Percentiles rank a stretch among this genome's conserved stretches.
These are phyloP conservation scores for Andrena chrysosceles DNA, from an alignment of 2,888 invertebrate species.

Conservation along the genomic window DNA sequence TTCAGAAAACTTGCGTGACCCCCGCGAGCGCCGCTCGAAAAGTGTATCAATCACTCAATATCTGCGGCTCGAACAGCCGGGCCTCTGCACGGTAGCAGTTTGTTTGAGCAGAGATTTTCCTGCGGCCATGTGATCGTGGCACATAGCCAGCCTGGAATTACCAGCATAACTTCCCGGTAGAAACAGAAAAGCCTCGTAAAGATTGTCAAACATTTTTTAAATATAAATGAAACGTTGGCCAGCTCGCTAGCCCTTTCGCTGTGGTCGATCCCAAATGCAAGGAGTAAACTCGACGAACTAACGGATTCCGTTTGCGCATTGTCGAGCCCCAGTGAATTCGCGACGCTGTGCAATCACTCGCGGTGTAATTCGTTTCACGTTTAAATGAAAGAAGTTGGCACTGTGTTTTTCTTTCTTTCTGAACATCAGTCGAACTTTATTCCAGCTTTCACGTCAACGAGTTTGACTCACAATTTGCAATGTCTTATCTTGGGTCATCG, in stretches of 20 bases:
- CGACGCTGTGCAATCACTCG: background rate
- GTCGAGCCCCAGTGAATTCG: background rate
- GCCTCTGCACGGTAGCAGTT: slow-evolving; percentile 66
- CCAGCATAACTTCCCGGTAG: slow-evolving; percentile 22
- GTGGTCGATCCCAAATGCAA: background rate
- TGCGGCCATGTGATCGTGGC: slow-evolving; percentile 73
- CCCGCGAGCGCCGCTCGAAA: slow-evolving; percentile 76
- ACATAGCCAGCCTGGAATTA: slow-evolving; percentile 74
- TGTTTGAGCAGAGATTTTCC: slow-evolving; percentile 77
- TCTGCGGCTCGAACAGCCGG: slow-evolving; percentile 62
- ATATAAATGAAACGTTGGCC: slow-evolving; percentile 28
- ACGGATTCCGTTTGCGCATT: slow-evolving; percentile 22
- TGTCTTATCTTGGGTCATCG: background rate
- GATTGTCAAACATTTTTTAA: slow-evolving; percentile 35
- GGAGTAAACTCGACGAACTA: background rate
- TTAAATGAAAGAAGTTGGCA: background rate
- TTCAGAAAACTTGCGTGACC: slow-evolving; percentile 79
- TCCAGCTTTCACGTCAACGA: background rate
- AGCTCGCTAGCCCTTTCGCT: background rate
- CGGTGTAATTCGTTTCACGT: background rate
- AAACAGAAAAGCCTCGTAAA: slow-evolving; percentile 16
- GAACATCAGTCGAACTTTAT: background rate
- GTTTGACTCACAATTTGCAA: background rate
- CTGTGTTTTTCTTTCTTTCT: background rate
- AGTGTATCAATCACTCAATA: slow-evolving; percentile 81